Percentiles rank a stretch among this genome's conserved stretches.
phyloP scores from a whole-genome alignment of 2,797 vertebrate species.

The Enteromius treurensis region DNA sequence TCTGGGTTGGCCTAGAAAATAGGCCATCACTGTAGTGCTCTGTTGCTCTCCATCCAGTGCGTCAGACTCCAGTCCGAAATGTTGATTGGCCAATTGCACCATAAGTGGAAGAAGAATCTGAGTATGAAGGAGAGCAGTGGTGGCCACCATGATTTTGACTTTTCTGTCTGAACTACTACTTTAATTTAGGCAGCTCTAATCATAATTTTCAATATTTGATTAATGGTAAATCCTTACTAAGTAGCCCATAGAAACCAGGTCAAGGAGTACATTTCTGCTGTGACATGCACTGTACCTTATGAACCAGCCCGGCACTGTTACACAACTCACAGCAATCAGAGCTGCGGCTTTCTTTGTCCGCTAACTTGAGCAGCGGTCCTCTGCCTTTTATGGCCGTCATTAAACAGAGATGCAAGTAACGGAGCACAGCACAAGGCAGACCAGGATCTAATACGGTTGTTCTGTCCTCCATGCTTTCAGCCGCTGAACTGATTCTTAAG shows the following conservation, averaged over 20 bases:
- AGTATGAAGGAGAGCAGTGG: neutral
- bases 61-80: neutral
- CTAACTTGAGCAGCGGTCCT: constrained; percentile 39
- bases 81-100: neutral
- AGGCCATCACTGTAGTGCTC: neutral
- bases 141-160: neutral
- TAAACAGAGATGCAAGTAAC: constrained; percentile 51
- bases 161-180: neutral
- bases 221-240: neutral
- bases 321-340: constrained; percentile 4
- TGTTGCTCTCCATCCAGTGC: neutral
- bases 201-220: neutral
- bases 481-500: constrained; percentile 65
- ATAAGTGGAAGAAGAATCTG: neutral
- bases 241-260: neutral
- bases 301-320: constrained; percentile 14
- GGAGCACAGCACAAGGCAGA: constrained; percentile 63
- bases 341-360: constrained; percentile 50
- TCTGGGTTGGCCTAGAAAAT: neutral
- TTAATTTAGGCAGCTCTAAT: neutral
- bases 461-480: constrained; percentile 51
- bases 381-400: constrained; percentile 45
- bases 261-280: neutral
- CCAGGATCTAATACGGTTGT: constrained; percentile 55
- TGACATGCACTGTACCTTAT: constrained; percentile 3